phyloP scores from a whole-genome alignment of 2,797 vertebrate species.

The Sphenodon punctatus region DNA sequence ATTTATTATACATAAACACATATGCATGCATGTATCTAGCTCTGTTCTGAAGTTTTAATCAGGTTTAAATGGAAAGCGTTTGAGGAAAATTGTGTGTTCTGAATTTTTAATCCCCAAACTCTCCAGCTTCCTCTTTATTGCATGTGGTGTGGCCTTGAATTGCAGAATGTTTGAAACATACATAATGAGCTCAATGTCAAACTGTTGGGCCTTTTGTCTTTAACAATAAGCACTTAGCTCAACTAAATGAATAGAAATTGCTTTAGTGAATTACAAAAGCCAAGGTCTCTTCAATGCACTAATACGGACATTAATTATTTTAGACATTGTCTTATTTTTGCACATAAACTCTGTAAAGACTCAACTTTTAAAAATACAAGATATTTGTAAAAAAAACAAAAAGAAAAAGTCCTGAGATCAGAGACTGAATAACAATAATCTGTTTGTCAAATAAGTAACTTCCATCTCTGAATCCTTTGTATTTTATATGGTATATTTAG shows the following conservation, averaged over 20 bases:
- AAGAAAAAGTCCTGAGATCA: conserved; percentile 12
- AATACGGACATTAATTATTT: conserved; percentile 68
- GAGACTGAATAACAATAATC: neutral
- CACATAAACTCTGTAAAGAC: conserved; percentile 54
- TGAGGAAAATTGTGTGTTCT: conserved; percentile 64
- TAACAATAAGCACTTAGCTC: conserved; percentile 90
- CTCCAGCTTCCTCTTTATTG: conserved; percentile 68
- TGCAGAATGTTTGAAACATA: conserved; percentile 90
- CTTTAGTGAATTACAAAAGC: conserved; percentile 93
- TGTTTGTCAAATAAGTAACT: neutral
- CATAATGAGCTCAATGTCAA: conserved; percentile 90
- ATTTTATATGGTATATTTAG: neutral
- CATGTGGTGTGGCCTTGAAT: conserved; percentile 88
- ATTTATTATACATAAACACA: conserved; percentile 18
- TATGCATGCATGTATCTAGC: conserved; percentile 34
- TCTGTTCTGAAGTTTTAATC: conserved; percentile 74
- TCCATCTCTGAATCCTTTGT: neutral
- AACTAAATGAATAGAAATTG: conserved; percentile 93
- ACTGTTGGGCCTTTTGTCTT: conserved; percentile 89
- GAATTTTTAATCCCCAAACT: conserved; percentile 77
- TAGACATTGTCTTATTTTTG: conserved; percentile 63
- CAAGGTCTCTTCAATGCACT: conserved; percentile 65
- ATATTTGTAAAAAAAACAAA: conserved; percentile 27
- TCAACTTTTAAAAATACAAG: conserved; percentile 16
- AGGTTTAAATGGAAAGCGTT: conserved; percentile 65